Evolutionary conservation across 1,140 invertebrate genomes (phyloP).

Genomic region (Drosophila bocqueti): DNA sequence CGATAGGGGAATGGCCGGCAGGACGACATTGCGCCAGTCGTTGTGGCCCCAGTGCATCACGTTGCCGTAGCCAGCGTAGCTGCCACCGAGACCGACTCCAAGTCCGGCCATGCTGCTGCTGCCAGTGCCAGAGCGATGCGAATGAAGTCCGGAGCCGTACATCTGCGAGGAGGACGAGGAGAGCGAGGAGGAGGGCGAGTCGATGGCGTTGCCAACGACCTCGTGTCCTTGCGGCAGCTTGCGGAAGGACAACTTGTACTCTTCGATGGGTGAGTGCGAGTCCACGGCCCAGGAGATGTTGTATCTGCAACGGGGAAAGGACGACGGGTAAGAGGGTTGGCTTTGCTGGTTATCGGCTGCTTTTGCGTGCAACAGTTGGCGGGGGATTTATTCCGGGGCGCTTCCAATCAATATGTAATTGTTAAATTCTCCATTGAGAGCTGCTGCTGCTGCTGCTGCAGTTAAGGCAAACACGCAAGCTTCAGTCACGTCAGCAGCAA

Average conservation of each 20-base stretch:
- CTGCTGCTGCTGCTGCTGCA: slow-evolving; percentile 21
- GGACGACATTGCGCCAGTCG: slow-evolving; percentile 88
- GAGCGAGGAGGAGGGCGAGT: slow-evolving; percentile 84
- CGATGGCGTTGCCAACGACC: slow-evolving; percentile 85
- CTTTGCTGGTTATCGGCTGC: slow-evolving; percentile 36
- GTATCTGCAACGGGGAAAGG: slow-evolving; percentile 84
- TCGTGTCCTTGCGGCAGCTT: slow-evolving; percentile 86
- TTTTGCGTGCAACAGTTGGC: slow-evolving; percentile 76
- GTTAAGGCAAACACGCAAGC: slow-evolving; percentile 47
- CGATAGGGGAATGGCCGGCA: slow-evolving; percentile 86
- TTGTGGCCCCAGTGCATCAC: slow-evolving; percentile 85
- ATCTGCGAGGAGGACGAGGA: slow-evolving; percentile 72
- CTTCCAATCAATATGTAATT: slow-evolving; percentile 77
- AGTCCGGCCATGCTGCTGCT: slow-evolving; percentile 63
- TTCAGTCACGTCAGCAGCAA: slow-evolving; percentile 33
- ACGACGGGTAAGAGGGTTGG: slow-evolving; percentile 13
- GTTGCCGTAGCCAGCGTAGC: slow-evolving; percentile 79
- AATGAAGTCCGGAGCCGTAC: slow-evolving; percentile 69
- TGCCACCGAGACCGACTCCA: slow-evolving; percentile 34
- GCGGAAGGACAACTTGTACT: slow-evolving; percentile 88
- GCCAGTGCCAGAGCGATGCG: slow-evolving; percentile 70
- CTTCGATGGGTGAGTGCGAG: slow-evolving; percentile 88
- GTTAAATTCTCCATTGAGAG: slow-evolving; percentile 69
- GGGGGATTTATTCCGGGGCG: slow-evolving; percentile 56
- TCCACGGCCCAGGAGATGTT: slow-evolving; percentile 89